Conservation (phyloP, 2,797 vertebrate genomes). For the Sebastes steindachneri region DNA sequence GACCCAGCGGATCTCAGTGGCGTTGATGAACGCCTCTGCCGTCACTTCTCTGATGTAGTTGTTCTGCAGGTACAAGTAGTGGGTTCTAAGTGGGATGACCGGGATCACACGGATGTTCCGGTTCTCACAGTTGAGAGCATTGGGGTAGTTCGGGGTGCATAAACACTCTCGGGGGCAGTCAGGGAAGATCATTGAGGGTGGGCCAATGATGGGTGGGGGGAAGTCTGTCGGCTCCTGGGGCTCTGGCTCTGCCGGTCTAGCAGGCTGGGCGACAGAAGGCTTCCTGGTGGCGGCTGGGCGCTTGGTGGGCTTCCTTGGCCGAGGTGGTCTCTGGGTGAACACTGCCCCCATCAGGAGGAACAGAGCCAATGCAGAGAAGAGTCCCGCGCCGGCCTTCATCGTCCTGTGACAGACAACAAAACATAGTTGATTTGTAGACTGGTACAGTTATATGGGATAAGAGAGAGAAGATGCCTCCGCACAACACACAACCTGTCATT, state of each 20-base stretch:
- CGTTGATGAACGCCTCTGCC: conserved; percentile 90
- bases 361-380: conserved; percentile 84
- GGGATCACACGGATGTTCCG: conserved; percentile 93
- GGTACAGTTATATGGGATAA: background rate
- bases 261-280: conserved; percentile 60
- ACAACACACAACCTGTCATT: background rate
- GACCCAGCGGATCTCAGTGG: conserved; percentile 91
- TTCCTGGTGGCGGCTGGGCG: conserved; percentile 64
- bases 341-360: conserved; percentile 86
- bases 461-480: background rate
- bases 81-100: conserved; percentile 88
- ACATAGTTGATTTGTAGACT: background rate
- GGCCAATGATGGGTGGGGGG: conserved; percentile 91
- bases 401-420: conserved; percentile 68
- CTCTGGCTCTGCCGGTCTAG: conserved; percentile 64
- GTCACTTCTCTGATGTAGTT: conserved; percentile 94
- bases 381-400: conserved; percentile 88
- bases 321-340: conserved; percentile 76
- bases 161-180: conserved; percentile 93
- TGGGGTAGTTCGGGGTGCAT: conserved; percentile 90
- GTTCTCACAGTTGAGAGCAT: conserved; percentile 95
- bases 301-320: conserved; percentile 73
- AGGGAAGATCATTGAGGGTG: conserved; percentile 83
- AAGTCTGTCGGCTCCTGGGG: conserved; percentile 93
- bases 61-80: conserved; percentile 97